Conservation (phyloP, 2,888 invertebrate species). For the Drosophila nigricruria region DNA sequence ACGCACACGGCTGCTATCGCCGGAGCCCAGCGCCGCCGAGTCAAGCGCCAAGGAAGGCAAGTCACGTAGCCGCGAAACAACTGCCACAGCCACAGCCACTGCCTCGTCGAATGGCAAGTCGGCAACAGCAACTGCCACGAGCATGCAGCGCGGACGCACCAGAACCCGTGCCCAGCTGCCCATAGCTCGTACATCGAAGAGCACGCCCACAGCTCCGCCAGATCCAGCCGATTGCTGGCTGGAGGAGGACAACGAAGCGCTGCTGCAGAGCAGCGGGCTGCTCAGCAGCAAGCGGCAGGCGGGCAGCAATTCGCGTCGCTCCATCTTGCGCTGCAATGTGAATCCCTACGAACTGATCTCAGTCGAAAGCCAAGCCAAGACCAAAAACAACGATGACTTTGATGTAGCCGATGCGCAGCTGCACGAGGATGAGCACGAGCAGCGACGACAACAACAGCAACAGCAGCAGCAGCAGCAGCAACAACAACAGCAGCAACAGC, state of each 20-base stretch:
- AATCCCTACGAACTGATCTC: conserved; percentile 94
- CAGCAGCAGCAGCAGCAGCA: conserved; percentile 5
- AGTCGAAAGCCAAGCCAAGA: conserved; percentile 80
- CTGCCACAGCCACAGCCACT: conserved; percentile 43
- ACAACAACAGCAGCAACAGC: conserved; percentile 74
- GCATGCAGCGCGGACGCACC: conserved; percentile 86
- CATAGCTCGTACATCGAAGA: not conserved
- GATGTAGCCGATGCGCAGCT: conserved; percentile 83
- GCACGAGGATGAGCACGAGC: conserved; percentile 73
- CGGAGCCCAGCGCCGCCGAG: conserved; percentile 83
- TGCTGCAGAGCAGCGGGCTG: conserved; percentile 59
- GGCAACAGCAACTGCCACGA: conserved; percentile 72
- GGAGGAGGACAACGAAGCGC: conserved; percentile 76
- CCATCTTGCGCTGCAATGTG: conserved; percentile 93
- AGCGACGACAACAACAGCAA: conserved; percentile 39
- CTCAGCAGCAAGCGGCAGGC: conserved; percentile 23
- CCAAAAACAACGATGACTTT: conserved; percentile 85
- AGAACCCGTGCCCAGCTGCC: conserved; percentile 86
- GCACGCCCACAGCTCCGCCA: conserved; percentile 20
- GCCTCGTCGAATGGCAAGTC: conserved; percentile 70
- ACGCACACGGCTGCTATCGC: conserved; percentile 90
- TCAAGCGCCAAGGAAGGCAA: conserved; percentile 66
- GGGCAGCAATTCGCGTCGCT: conserved; percentile 86
- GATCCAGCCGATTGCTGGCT: conserved; percentile 82
- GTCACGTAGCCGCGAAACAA: conserved; percentile 60